These are phyloP conservation scores for Lasioglossum leucozonium DNA, from an alignment of 2,888 invertebrate genomes.

Conservation along the genomic window DNA sequence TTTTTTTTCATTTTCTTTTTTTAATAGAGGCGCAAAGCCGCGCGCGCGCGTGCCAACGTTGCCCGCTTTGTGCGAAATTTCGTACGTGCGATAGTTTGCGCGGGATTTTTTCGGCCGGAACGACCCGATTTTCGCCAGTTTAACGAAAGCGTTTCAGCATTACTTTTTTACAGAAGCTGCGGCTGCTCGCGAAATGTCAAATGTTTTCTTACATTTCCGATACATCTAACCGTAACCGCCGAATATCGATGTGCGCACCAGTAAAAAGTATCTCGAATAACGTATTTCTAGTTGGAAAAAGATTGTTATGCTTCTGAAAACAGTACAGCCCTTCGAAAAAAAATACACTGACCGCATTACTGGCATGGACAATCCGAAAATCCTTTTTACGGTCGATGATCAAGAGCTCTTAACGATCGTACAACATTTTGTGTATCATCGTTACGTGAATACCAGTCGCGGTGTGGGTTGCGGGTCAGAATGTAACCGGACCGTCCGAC, in stretches of 20 bases:
- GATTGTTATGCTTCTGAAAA: neutral
- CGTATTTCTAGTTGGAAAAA: neutral
- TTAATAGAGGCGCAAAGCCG: neutral
- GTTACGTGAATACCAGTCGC: neutral
- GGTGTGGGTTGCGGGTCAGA: neutral
- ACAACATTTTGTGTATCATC: neutral
- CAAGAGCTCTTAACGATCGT: too few species aligned
- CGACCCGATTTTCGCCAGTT: neutral
- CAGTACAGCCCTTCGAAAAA: too few species aligned
- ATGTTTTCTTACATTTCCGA: neutral
- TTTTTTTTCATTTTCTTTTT: neutral
- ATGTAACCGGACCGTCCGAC: neutral
- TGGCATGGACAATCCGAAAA: neutral
- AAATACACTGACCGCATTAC: too few species aligned
- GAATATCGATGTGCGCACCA: neutral
- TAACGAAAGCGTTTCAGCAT: neutral
- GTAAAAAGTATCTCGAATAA: neutral
- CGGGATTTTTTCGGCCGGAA: slow-evolving; percentile 1
- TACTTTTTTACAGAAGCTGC: neutral
- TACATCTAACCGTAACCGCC: neutral
- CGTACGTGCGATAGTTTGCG: neutral
- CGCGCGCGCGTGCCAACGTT: neutral
- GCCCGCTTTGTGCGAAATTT: neutral
- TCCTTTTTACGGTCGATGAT: neutral
- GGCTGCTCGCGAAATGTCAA: neutral